Conservation (phyloP, 2,888 invertebrate genomes). For the Pseudolycoriella hygida region DNA sequence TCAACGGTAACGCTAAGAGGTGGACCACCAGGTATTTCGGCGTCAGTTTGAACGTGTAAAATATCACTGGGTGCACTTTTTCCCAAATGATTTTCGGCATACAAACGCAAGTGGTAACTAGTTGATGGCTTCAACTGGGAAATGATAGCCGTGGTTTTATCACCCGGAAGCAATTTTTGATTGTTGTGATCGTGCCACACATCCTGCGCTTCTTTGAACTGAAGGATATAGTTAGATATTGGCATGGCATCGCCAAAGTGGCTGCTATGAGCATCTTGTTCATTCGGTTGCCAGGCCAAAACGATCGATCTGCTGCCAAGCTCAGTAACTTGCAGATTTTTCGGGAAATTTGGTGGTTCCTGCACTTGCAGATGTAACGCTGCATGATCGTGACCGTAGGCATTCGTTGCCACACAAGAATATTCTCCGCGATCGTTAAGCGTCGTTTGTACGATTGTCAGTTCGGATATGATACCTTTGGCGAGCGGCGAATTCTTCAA, state of each 20-base stretch:
- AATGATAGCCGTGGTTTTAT: constrained; percentile 34
- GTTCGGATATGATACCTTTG: constrained; percentile 33
- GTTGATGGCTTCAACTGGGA: constrained; percentile 37
- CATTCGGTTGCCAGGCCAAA: constrained; percentile 34
- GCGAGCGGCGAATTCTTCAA: constrained; percentile 25
- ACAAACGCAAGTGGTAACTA: constrained; percentile 38
- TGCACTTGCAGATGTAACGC: constrained; percentile 30
- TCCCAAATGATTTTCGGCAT: constrained; percentile 43
- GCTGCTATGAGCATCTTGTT: constrained; percentile 20
- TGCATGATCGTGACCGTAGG: constrained; percentile 9
- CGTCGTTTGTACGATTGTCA: constrained; percentile 35
- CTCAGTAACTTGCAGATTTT: constrained; percentile 35
- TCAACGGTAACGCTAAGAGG: constrained; percentile 48
- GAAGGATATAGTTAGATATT: constrained; percentile 37
- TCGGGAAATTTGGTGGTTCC: constrained; percentile 43
- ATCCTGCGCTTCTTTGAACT: constrained; percentile 39
- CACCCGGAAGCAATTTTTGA: constrained; percentile 35
- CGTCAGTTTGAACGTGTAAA: constrained; percentile 33
- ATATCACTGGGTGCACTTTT: constrained; percentile 39
- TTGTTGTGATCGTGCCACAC: constrained; percentile 39
- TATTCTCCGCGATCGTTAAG: constrained; percentile 39
- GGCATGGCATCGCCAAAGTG: constrained; percentile 19
- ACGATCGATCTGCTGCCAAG: constrained; percentile 36
- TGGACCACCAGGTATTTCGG: constrained; percentile 50
- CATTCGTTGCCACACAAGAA: constrained; percentile 40